Conservation (phyloP, 2,113 vertebrate species). For the Lepisosteus osseus region DNA sequence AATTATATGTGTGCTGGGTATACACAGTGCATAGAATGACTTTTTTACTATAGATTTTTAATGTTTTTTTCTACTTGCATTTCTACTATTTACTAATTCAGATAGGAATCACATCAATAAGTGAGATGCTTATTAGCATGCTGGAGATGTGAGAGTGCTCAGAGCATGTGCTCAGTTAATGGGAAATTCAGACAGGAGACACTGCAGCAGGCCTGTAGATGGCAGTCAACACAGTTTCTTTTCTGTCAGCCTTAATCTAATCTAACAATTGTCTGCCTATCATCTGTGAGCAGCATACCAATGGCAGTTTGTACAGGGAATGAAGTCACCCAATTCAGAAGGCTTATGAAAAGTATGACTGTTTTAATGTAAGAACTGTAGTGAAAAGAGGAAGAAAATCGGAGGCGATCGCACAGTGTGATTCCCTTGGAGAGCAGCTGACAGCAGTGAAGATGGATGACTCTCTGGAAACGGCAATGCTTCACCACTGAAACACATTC, state of each 20-base stretch:
- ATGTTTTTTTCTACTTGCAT: too few species aligned
- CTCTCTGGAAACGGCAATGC: slow-evolving; percentile 2
- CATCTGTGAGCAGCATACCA: slow-evolving; percentile 44
- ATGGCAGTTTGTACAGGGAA: slow-evolving; percentile 16
- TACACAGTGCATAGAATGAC: too few species aligned
- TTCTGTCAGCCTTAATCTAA: slow-evolving; percentile 73
- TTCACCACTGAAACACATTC: background rate
- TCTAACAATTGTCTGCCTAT: slow-evolving; percentile 36
- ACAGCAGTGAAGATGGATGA: slow-evolving; percentile 19
- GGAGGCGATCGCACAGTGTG: background rate
- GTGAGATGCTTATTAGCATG: too few species aligned
- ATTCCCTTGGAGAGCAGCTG: background rate
- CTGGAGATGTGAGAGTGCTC: too few species aligned
- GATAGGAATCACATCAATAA: too few species aligned
- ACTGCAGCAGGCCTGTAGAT: slow-evolving; percentile 72
- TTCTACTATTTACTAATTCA: too few species aligned
- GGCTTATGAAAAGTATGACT: background rate
- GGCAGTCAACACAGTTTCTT: slow-evolving; percentile 64
- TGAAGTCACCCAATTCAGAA: background rate
- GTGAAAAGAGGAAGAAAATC: background rate
- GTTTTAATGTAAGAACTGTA: background rate
- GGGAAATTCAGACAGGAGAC: slow-evolving; percentile 71
- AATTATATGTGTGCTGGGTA: too few species aligned
- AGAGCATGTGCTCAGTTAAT: slow-evolving; percentile 66
- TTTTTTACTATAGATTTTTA: too few species aligned